Evolutionary conservation across 2,113 vertebrate species (phyloP).

Genomic region (Pomatostomus ruficeps): DNA sequence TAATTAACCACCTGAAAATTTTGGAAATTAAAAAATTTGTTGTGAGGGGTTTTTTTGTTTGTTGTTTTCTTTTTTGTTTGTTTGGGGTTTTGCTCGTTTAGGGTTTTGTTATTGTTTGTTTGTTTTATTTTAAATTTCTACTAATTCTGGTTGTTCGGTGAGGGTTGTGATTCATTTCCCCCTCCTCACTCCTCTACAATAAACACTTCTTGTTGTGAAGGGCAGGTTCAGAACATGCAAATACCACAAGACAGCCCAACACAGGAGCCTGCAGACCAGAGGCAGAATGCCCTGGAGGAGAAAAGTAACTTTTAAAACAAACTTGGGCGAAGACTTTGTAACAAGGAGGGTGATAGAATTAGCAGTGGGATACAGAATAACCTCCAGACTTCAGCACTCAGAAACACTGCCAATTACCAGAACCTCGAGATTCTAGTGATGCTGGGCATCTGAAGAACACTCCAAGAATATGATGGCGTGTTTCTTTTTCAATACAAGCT

Average conservation of each 20-base stretch:
- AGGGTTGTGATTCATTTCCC: background rate
- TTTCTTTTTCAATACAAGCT: background rate
- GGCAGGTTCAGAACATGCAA: background rate
- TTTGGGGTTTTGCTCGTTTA: background rate
- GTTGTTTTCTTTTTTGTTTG: background rate
- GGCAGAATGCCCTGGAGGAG: background rate
- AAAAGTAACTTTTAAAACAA: background rate
- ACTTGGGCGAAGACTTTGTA: background rate
- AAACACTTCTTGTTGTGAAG: background rate
- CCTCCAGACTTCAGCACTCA: background rate
- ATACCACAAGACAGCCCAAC: background rate
- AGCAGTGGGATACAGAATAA: background rate
- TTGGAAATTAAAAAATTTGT: background rate
- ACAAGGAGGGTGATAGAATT: fast-evolving
- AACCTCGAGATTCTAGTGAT: background rate
- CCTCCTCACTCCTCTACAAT: background rate
- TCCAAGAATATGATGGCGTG: fast-evolving
- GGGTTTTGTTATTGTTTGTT: background rate
- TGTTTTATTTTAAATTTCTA: background rate
- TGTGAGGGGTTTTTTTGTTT: fast-evolving
- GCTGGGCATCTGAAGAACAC: background rate
- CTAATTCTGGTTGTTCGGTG: background rate
- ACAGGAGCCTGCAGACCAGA: fast-evolving
- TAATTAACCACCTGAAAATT: background rate
- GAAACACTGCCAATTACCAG: background rate